Conservation (phyloP, 2,888 invertebrate species). For the Petrophora chlorosata region DNA sequence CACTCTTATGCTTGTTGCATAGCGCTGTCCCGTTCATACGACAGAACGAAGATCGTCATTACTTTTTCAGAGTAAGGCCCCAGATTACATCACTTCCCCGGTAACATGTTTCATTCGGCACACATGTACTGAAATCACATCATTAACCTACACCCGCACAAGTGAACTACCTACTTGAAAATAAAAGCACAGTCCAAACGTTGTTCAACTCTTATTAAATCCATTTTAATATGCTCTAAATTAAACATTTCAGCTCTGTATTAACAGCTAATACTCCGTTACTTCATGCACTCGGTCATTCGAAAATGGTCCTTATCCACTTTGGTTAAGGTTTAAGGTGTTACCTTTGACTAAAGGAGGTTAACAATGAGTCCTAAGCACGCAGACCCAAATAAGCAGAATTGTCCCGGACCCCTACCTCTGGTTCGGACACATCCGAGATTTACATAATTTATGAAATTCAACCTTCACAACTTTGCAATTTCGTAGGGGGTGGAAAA, state of each 20-base stretch:
- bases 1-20: too few species aligned
- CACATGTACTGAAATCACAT: too few species aligned
- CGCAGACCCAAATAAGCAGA: conserved; percentile 39
- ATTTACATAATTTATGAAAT: conserved; percentile 38
- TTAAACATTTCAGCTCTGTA: conserved; percentile 13
- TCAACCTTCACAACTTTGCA: conserved; percentile 35
- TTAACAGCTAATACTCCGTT: conserved; percentile 11
- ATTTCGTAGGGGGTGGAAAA: conserved; percentile 29
- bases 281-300: not conserved
- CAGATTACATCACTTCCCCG: too few species aligned
- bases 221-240: conserved; percentile 13
- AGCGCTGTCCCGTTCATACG: too few species aligned
- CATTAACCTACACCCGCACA: too few species aligned
- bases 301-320: not conserved
- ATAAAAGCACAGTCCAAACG: too few species aligned
- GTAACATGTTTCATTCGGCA: too few species aligned
- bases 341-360: conserved; percentile 1
- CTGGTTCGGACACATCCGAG: conserved; percentile 27
- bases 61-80: too few species aligned
- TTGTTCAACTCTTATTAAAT: too few species aligned
- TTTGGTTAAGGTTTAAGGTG: not conserved
- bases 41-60: too few species aligned
- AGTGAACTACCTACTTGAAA: too few species aligned
- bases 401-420: conserved; percentile 31
- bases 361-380: conserved; percentile 34